Conservation (phyloP, 2,113 vertebrate species). For the Falcunculus frontatus region DNA sequence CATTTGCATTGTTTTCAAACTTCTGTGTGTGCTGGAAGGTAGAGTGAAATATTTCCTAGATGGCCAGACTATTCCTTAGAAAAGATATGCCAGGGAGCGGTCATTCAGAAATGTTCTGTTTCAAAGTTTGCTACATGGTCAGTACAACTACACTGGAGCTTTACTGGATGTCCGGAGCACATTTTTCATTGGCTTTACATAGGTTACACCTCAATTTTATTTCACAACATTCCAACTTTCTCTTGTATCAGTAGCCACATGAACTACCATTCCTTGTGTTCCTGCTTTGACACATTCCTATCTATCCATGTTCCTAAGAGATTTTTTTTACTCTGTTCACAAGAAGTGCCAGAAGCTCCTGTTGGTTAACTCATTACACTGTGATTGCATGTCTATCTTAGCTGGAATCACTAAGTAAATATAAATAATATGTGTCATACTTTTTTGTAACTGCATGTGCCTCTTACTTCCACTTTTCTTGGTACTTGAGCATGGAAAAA, state of each 20-base stretch:
- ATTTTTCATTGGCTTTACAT: neutral
- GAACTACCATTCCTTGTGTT: neutral
- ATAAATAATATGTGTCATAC: neutral
- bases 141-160: neutral
- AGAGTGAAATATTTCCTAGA: neutral
- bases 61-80: neutral
- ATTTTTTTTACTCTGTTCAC: neutral
- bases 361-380: neutral
- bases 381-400: neutral
- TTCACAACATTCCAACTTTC: neutral
- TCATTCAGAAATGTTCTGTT: neutral
- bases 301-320: neutral
- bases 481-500: neutral
- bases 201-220: neutral
- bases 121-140: neutral
- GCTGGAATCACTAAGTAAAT: neutral
- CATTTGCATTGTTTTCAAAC: neutral
- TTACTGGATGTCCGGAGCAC: neutral
- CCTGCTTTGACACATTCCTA: neutral
- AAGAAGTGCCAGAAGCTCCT: neutral
- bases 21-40: neutral
- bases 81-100: neutral
- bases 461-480: neutral
- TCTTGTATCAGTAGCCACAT: neutral
- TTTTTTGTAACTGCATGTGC: neutral